Base-by-base conservation (phyloP, 2,113 vertebrate species). In the Oxygymnocypris stewartii region DNA sequence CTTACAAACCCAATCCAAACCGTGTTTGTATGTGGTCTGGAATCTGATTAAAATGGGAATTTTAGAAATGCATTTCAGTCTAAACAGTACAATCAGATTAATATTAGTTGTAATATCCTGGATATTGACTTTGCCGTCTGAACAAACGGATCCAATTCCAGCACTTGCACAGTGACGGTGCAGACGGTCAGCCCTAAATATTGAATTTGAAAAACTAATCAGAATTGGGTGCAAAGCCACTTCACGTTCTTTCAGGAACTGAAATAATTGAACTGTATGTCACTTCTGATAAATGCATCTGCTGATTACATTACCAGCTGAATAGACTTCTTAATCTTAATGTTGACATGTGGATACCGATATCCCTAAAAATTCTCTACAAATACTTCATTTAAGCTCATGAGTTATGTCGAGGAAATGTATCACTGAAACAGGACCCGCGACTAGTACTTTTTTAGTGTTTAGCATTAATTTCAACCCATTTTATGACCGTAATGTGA, bases 1-100 rank as follows among this genome's bases (percentile, higher is more conserved):
- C 57, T 12, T 40, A 57, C 31, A 79, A 79, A 79, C 51, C 31
- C 71, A 12, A 44, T 28, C 63, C 63, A 67, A 67, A 67, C 63
- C 13, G 5, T 25, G 13, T 67, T 67, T 61, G 57, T n/a, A n/a
- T 10, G 23, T 16, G 47, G 28, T 78, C 31, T 57, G 51, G 59
- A 59, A 59, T 79, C 20, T 20, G 13, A 76, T 47, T 49, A 51
- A 49, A 14, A 76, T 9, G 28, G n/a, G 74, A 59, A 37, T 79
- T 40, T 59, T 20, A n/a, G 20, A 79, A 37, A 79, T 59, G 51
- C 20, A 57, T 59, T 59, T 59, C 54, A n/a, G 51, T 54, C 10
- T 59, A 28, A 78, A 31, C 31, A 23, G 49, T 35, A 18, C 9
- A 0, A 78, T 57, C 49, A 35, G 28, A 78, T 78, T 54, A 78